Evolutionary conservation across 1,140 invertebrate genomes (phyloP).

Genomic region (Trichonephila clavata): DNA sequence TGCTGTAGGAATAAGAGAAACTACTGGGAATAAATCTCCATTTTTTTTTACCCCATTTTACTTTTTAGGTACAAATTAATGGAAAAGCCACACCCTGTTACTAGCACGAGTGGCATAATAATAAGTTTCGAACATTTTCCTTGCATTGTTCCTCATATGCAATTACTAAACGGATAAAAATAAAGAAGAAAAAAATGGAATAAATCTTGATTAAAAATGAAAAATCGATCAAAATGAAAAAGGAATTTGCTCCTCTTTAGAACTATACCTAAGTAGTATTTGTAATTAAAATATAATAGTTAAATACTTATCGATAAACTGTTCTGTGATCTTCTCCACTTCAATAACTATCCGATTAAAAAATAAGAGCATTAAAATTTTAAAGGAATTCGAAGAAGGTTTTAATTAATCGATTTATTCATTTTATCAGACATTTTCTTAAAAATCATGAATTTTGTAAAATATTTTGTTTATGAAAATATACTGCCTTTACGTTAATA

Average conservation of each 20-base stretch:
- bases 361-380: neutral
- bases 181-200: neutral
- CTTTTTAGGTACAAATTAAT: slow-evolving; percentile 27
- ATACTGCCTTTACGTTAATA: no score
- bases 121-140: neutral
- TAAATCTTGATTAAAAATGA: neutral
- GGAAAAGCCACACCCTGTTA: neutral
- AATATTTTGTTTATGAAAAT: no score
- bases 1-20: neutral
- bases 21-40: neutral
- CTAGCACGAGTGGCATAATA: neutral
- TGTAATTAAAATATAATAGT: neutral
- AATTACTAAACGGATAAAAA: neutral
- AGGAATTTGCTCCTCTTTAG: neutral
- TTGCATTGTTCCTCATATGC: neutral
- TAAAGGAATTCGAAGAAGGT: no score
- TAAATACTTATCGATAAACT: neutral
- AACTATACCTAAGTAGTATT: neutral
- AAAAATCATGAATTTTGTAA: no score
- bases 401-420: no score
- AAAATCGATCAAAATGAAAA: neutral
- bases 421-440: no score
- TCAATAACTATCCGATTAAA: neutral
- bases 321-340: neutral
- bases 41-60: neutral